These are phyloP conservation scores for Macaria liturata DNA, from an alignment of 2,888 invertebrate species.

Conservation along the genomic window DNA sequence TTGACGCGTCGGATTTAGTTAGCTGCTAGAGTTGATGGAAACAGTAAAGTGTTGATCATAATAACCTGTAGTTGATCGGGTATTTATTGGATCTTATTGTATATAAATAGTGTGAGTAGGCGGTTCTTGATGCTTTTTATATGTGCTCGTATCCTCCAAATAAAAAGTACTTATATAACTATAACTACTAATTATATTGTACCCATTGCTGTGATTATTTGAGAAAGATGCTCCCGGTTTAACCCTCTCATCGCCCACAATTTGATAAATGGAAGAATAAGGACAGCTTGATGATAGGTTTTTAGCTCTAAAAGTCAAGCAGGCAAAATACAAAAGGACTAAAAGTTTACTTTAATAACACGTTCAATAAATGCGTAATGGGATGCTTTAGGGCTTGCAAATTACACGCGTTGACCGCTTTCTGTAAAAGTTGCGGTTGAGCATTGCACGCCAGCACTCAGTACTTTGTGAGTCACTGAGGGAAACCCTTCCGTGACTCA, in stretches of 20 bases:
- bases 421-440: slow-evolving; percentile 37
- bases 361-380: slow-evolving; percentile 26
- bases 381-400: slow-evolving; percentile 30
- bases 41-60: too few relatives aligned
- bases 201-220: too few relatives aligned
- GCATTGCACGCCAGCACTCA: slow-evolving; percentile 37
- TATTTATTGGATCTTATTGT: too few relatives aligned
- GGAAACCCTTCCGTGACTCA: slow-evolving; percentile 82
- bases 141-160: too few relatives aligned
- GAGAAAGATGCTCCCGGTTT: too few relatives aligned
- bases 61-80: too few relatives aligned
- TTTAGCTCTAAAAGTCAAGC: slow-evolving; percentile 14
- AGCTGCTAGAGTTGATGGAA: too few relatives aligned
- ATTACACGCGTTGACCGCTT: slow-evolving; percentile 33
- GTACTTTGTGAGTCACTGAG: slow-evolving; percentile 66
- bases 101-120: too few relatives aligned
- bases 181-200: too few relatives aligned
- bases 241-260: slow-evolving; percentile 4
- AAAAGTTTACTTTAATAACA: slow-evolving; percentile 18
- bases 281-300: slow-evolving; percentile 6
- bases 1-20: too few relatives aligned
- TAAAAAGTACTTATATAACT: too few relatives aligned
- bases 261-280: slow-evolving; percentile 17
- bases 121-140: too few relatives aligned
- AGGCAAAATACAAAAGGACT: slow-evolving; percentile 15